phyloP scores from a whole-genome alignment of 2,797 vertebrate species.

The Sylvia borin region DNA sequence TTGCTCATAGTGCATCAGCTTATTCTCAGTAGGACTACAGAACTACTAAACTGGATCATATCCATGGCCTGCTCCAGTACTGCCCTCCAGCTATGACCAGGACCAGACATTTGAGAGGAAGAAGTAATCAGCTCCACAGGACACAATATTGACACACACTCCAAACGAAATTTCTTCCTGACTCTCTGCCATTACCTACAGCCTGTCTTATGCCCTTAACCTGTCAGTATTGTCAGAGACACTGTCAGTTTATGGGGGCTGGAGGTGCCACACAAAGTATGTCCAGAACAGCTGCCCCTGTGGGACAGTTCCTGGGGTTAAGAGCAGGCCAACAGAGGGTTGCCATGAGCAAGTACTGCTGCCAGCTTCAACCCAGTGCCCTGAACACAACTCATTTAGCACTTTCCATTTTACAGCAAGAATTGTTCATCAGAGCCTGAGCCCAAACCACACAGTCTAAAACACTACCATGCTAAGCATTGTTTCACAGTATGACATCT shows the following conservation, averaged over 20 bases:
- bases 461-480: not conserved
- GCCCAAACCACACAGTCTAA: constrained; percentile 34
- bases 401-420: not conserved
- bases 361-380: not conserved
- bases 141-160: not conserved
- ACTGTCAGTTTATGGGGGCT: not conserved
- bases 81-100: not conserved
- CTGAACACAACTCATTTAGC: not conserved
- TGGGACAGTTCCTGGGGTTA: not conserved
- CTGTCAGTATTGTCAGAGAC: not conserved
- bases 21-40: not conserved
- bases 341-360: not conserved
- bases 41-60: not conserved
- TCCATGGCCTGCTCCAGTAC: not conserved
- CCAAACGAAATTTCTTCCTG: not conserved
- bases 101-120: not conserved
- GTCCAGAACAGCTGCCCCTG: not conserved
- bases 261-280: not conserved
- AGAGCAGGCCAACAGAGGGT: not conserved
- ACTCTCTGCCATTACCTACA: not conserved
- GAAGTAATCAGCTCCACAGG: not conserved
- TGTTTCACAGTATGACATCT: constrained; percentile 19
- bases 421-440: not conserved
- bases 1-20: not conserved
- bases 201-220: not conserved